Base-by-base conservation (phyloP, 2,797 vertebrate genomes). In the Phyllotis vaccarum region DNA sequence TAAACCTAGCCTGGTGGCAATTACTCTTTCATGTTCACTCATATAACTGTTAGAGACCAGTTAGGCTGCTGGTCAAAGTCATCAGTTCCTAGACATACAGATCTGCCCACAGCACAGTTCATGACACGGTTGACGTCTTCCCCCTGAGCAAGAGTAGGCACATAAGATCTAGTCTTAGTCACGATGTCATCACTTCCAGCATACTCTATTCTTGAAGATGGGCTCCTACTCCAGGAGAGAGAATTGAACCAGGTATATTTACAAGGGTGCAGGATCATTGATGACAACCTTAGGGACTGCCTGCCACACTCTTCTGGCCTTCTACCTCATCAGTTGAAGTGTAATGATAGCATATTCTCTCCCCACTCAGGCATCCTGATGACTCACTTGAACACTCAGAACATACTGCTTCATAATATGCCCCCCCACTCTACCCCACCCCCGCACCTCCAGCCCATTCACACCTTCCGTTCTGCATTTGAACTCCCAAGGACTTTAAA, bases 141-240 rank as follows among this genome's bases (percentile, higher is more conserved):
- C 19, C 52, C 46, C 54, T 66, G 13, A 87, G 58, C 21, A 79
- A 85, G 37, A 62, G 56, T 78, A 40, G 34, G 9, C 31, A 21
- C 31, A 52, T 54, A 64, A 93, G 43, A 90, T 72, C 37, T 62
- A 83, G 74, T 82, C 72, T 94, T 46, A 80, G 54, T 76, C 89
- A 74, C 43, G 43, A 80, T 13, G 89, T n/a, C 46, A 74, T 54
- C 2, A 10, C 62, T 94, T 82, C 40, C 78, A 85, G 75, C n/a
- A 21, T 40, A 52, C 49, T 89, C 66, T 66, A 3, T n/a, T 88
- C 66, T 31, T 60, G 86, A 74, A 46, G 79, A 92, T 81, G 7
- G 37, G 34, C 80, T 86, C 74, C 37, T 46, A 52, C 75, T 66
- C 43, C 7, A 40, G 19, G 13, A 24, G 86, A 83, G 10, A 54